Conservation (phyloP, 2,113 vertebrate genomes). For the Thomomys bottae region DNA sequence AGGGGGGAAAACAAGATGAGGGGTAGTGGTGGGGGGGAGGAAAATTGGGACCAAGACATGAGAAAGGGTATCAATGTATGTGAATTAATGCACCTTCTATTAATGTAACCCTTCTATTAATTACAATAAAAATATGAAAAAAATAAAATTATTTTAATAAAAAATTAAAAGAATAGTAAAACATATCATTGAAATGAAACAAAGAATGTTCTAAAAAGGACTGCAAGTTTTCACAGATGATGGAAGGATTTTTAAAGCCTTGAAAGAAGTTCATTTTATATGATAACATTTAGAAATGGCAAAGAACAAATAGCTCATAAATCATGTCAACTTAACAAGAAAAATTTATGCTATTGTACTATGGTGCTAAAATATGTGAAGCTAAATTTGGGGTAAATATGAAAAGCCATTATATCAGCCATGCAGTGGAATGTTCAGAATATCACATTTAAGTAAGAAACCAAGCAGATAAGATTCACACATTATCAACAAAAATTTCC, state of each 20-base stretch:
- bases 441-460: background rate
- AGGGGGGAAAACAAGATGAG: no score
- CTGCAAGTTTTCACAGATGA: background rate
- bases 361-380: background rate
- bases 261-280: background rate
- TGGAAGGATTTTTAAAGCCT: background rate
- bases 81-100: no score
- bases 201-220: background rate
- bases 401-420: background rate
- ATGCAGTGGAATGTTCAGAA: background rate
- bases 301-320: conserved; percentile 6
- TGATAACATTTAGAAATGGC: conserved; percentile 5
- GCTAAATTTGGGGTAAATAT: background rate
- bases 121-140: no score
- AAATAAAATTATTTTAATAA: no score
- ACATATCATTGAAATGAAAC: background rate
- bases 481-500: no score
- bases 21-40: no score
- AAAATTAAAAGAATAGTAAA: background rate
- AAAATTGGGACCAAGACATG: no score
- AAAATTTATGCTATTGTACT: background rate
- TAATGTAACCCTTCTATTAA: no score
- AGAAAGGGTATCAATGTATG: no score
- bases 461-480: background rate
- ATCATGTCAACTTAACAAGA: background rate